Evolutionary conservation across 2,797 vertebrate genomes (phyloP), one percentile per base, ranked within the genome.

Genomic region (Yasuhikotakia modesta): DNA sequence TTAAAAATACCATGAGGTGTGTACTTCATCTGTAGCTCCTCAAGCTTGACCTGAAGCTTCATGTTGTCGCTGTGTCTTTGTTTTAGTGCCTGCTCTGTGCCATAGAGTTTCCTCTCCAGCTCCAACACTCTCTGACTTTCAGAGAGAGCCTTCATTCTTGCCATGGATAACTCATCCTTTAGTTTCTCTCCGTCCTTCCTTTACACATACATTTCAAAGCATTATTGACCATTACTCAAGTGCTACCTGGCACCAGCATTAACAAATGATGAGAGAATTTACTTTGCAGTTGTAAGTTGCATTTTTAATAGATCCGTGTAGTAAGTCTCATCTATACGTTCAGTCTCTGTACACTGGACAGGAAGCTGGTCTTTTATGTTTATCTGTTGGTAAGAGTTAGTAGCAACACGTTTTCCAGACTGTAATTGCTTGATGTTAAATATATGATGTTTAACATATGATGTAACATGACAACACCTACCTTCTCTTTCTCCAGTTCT

Each of bases 111-210:
- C 86, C 96, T 93, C 85, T 99, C 97, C 87, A 98, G 87, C 81
- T 97, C 95, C 82, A 99, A 88, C 65, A 95, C 93, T 82, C 95
- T 92, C 30, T 98, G 96, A 86, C 96, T 99, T 89, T 99, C 97
- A 52, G 95, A 94, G 67, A 99, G 87, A 60, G 95, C 93, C 84
- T 98, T 98, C 95, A 98, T 97, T 82, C 96, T 93, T 86, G 98
- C 95, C 70, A 96, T 88, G 30, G 96, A 98, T 1, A 98, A 90
- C 79, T 99, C 96, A 6, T 95, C 92, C 83, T 94, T 93, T 30
- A 94, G 84, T 32, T 91, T 90, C 86, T 96, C 95, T 0, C 85
- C 91, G 83, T 95, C 95, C 85, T 97, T 97, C 82, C 97, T 99
- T 82, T 52, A 6, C 14, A 71, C n/a, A 79, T n/a, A n/a, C n/a